A percentile compares a stretch with the other conserved stretches of the same genome.
phyloP scores from a whole-genome alignment of 2,888 invertebrate species.

The Chymomyza caudatula region DNA sequence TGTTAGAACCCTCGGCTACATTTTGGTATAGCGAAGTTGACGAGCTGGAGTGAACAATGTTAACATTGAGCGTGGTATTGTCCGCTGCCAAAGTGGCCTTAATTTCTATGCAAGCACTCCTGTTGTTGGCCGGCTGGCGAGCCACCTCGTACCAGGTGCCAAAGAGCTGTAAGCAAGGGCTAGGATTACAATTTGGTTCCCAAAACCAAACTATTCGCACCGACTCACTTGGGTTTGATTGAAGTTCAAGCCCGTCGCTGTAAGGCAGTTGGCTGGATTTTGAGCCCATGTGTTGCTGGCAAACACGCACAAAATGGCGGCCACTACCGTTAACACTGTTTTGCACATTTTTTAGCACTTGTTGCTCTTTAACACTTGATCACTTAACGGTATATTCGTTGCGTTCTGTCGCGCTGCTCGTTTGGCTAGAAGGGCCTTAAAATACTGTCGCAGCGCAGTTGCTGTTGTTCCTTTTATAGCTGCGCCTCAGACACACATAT shows the following conservation, averaged over 20 bases:
- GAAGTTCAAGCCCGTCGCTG: slow-evolving; percentile 24
- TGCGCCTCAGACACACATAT: slow-evolving; percentile 9
- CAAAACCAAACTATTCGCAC: background rate
- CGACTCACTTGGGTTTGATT: slow-evolving; percentile 49
- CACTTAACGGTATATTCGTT: slow-evolving; percentile 6
- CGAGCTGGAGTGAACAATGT: slow-evolving; percentile 26
- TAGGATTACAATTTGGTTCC: background rate
- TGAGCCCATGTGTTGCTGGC: slow-evolving; percentile 23
- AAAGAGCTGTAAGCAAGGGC: slow-evolving; percentile 26
- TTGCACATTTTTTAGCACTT: slow-evolving; percentile 38
- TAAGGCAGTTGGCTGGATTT: slow-evolving; percentile 16
- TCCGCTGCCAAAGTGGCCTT: slow-evolving; percentile 4
- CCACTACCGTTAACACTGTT: slow-evolving; percentile 38
- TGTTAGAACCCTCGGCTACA: slow-evolving; percentile 21
- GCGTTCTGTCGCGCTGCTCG: slow-evolving; percentile 25
- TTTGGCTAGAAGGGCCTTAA: slow-evolving; percentile 45
- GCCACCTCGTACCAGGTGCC: slow-evolving; percentile 52
- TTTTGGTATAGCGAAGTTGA: slow-evolving; percentile 1
- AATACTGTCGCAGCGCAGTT: slow-evolving; percentile 44
- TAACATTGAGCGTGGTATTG: slow-evolving; percentile 31
- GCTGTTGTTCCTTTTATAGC: slow-evolving; percentile 47
- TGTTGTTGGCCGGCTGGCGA: slow-evolving; percentile 42
- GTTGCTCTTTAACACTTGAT: background rate
- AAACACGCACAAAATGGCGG: slow-evolving; percentile 27
- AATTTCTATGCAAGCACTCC: slow-evolving; percentile 31